These are phyloP conservation scores for Brenthis hecate DNA, from an alignment of 2,888 invertebrate genomes.

Conservation along the genomic window DNA sequence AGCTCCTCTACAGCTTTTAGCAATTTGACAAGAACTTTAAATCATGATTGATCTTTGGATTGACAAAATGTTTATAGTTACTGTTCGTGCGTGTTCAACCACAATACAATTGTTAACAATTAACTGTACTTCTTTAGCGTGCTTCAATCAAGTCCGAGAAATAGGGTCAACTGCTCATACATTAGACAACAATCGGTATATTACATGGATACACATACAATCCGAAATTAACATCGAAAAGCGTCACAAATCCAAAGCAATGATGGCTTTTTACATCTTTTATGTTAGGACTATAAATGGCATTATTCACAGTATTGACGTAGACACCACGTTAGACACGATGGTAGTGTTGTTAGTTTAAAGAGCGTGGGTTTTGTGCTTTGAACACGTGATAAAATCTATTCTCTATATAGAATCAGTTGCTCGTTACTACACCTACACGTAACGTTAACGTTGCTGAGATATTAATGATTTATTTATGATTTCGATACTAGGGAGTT, in stretches of 20 bases:
- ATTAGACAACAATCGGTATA: conserved; percentile 14
- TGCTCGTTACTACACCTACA: conserved; percentile 43
- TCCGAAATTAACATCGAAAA: conserved; percentile 17
- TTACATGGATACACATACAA: conserved; percentile 1
- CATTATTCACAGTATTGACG: conserved; percentile 60
- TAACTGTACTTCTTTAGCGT: conserved; percentile 78
- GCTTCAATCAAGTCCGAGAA: conserved; percentile 66
- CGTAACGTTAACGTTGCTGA: conserved; percentile 17
- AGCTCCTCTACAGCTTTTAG: too few species aligned
- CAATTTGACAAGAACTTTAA: neutral
- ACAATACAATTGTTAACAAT: conserved; percentile 77
- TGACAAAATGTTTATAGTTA: conserved; percentile 8
- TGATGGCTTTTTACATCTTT: conserved; percentile 29
- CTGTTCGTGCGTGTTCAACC: conserved; percentile 64
- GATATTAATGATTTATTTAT: conserved; percentile 14
- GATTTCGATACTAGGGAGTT: neutral
- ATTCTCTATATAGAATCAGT: conserved; percentile 42
- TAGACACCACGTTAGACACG: conserved; percentile 54
- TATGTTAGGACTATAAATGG: conserved; percentile 44
- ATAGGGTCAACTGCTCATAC: conserved; percentile 63
- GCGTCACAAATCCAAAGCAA: conserved; percentile 8
- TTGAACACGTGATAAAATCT: conserved; percentile 54
- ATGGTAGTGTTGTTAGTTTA: conserved; percentile 52
- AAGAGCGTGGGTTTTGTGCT: conserved; percentile 57
- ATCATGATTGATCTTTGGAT: conserved; percentile 3